A percentile compares a stretch with the other conserved stretches of the same genome.
Evolutionary conservation across 2,797 vertebrate genomes (phyloP).

Genomic region (Odontamblyopus rebecca): DNA sequence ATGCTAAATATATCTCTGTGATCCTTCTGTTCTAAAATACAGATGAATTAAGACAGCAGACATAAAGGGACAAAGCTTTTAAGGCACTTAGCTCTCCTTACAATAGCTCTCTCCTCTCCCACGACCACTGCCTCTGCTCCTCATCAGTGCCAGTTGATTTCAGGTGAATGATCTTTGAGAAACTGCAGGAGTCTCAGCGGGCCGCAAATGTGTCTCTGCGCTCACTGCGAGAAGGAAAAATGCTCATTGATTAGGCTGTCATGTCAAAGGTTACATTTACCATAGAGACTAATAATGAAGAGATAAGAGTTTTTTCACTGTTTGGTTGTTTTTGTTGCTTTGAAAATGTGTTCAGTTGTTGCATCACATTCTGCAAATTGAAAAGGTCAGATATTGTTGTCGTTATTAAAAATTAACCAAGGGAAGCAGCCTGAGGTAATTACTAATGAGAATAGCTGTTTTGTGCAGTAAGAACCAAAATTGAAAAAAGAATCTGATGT

Average conservation of each 20-base stretch:
- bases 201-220: background rate
- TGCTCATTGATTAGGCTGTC: background rate
- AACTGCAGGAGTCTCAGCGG: background rate
- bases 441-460: constrained; percentile 9
- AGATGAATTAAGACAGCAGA: background rate
- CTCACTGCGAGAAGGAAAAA: background rate
- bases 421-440: constrained; percentile 1
- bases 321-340: background rate
- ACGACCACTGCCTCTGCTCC: constrained; percentile 9
- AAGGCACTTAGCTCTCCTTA: constrained; percentile 6
- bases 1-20: background rate
- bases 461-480: background rate
- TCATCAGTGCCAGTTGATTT: background rate
- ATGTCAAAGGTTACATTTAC: constrained; percentile 2
- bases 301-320: too few relatives aligned
- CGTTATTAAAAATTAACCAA: constrained; percentile 24
- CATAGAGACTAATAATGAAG: background rate
- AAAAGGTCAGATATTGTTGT: constrained; percentile 31
- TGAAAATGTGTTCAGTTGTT: background rate
- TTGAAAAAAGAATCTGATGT: too few relatives aligned
- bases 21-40: background rate
- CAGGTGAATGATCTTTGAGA: background rate
- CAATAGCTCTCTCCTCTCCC: background rate
- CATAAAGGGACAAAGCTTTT: background rate
- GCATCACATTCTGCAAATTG: background rate